Conservation (phyloP, 1,140 invertebrate species). For the Drosophila sechellia region DNA sequence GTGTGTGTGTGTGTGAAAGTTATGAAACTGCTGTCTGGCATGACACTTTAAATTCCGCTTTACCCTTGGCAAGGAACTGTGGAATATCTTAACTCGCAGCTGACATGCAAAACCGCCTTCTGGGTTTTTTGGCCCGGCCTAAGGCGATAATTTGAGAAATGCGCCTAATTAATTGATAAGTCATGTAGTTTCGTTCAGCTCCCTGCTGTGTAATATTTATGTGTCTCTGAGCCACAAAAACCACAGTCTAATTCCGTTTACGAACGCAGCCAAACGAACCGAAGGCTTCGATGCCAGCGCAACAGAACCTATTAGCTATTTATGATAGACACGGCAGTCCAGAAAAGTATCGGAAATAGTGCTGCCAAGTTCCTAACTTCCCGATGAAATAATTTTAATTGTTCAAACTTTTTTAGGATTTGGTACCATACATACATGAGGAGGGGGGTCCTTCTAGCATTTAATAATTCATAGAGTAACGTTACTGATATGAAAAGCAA, state of each 20-base stretch:
- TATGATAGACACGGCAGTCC: conserved; percentile 49
- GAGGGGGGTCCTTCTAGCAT: too few species aligned
- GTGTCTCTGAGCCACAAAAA: conserved; percentile 61
- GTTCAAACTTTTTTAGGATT: background rate
- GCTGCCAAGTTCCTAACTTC: background rate
- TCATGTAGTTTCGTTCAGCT: conserved; percentile 52
- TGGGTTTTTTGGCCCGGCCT: conserved; percentile 11
- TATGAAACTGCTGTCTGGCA: conserved; percentile 60
- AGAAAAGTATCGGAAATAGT: conserved; percentile 5
- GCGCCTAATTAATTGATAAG: conserved; percentile 76
- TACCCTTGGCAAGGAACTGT: conserved; percentile 1
- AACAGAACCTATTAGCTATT: conserved; percentile 73
- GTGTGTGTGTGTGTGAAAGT: conserved; percentile 18
- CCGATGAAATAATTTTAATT: conserved; percentile 5
- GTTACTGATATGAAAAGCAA: too few species aligned
- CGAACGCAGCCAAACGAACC: conserved; percentile 63
- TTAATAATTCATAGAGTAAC: too few species aligned
- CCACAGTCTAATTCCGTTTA: conserved; percentile 59
- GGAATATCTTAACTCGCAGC: conserved; percentile 47
- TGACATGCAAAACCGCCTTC: conserved; percentile 63
- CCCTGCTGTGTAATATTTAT: conserved; percentile 49
- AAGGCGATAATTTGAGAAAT: conserved; percentile 79
- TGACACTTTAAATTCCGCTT: conserved; percentile 55
- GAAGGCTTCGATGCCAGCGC: conserved; percentile 48
- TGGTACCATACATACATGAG: too few species aligned